Percentiles rank a stretch among this genome's conserved stretches.
These are phyloP conservation scores for Betta splendens DNA, from an alignment of 2,797 vertebrate genomes.

Conservation along the genomic window DNA sequence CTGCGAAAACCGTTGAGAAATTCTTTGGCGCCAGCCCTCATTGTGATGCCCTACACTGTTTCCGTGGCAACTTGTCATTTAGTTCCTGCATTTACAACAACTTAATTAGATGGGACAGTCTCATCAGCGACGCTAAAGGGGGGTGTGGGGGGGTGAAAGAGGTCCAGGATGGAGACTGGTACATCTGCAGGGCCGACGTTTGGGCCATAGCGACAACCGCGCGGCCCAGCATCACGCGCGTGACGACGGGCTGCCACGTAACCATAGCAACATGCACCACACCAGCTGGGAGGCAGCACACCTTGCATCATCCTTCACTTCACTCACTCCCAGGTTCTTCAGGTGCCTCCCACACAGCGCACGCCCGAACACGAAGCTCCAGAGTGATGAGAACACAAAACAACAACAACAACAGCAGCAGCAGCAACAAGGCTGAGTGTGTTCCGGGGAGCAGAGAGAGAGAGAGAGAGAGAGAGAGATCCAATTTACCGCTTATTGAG, in stretches of 20 bases:
- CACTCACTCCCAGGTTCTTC: slow-evolving; percentile 10
- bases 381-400: slow-evolving; percentile 51
- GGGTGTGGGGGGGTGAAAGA: not conserved
- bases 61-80: slow-evolving; percentile 68
- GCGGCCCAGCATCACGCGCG: no score
- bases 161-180: not conserved
- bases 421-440: slow-evolving; percentile 37
- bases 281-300: no score
- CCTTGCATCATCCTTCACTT: no score
- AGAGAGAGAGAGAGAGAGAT: slow-evolving; percentile 49
- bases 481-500: slow-evolving; percentile 66
- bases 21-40: slow-evolving; percentile 28
- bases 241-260: no score
- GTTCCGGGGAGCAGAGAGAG: slow-evolving; percentile 39
- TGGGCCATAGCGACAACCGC: no score
- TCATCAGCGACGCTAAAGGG: slow-evolving; percentile 4
- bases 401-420: no score
- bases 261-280: no score
- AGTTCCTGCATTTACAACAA: slow-evolving; percentile 53
- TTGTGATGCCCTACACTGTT: slow-evolving; percentile 47
- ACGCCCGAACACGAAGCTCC: slow-evolving; percentile 25
- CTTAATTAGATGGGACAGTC: slow-evolving; percentile 61
- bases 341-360: slow-evolving; percentile 26
- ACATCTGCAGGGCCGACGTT: no score
- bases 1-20: slow-evolving; percentile 46